phyloP scores from a whole-genome alignment of 1,140 invertebrate species.

The Drosophila pseudoananassae region DNA sequence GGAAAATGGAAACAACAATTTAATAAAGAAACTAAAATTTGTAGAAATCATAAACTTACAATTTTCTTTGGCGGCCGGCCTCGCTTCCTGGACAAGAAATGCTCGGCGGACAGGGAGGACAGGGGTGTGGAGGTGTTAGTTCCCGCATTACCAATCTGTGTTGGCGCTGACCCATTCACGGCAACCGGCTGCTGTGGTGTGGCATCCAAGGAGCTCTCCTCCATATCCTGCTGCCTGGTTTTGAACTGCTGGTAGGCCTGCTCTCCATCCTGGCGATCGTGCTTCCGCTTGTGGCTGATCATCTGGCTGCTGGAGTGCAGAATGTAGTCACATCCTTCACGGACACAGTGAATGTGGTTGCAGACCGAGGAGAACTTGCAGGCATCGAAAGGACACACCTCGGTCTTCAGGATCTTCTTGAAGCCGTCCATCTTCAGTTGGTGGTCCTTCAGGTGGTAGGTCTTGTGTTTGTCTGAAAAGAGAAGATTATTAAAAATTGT shows the following conservation, averaged over 20 bases:
- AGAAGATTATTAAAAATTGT: background rate
- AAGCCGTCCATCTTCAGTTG: slow-evolving; percentile 97
- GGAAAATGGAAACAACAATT: background rate
- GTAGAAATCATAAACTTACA: slow-evolving; percentile 47
- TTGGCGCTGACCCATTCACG: background rate
- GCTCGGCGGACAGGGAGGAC: slow-evolving; percentile 75
- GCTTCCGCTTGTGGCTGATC: slow-evolving; percentile 99
- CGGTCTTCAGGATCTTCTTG: slow-evolving; percentile 99
- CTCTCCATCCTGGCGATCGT: slow-evolving; percentile 96
- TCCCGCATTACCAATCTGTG: background rate
- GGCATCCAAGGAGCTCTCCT: slow-evolving; percentile 54
- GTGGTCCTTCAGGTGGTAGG: slow-evolving; percentile 99
- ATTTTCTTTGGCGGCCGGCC: slow-evolving; percentile 82
- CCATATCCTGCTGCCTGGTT: slow-evolving; percentile 60
- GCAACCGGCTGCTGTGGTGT: slow-evolving; percentile 7
- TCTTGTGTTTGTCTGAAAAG: slow-evolving; percentile 98
- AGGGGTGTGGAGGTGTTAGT: slow-evolving; percentile 65
- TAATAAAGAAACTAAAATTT: background rate
- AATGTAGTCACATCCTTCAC: slow-evolving; percentile 97
- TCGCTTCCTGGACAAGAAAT: slow-evolving; percentile 77
- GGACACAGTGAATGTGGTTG: slow-evolving; percentile 99
- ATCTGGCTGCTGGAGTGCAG: slow-evolving; percentile 97
- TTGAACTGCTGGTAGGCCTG: slow-evolving; percentile 92
- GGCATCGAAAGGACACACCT: slow-evolving; percentile 94
- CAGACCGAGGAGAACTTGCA: slow-evolving; percentile 96